Percentiles rank a stretch among this genome's conserved stretches.
These are phyloP conservation scores for Cercopithecus diana DNA, from an alignment of 2,797 vertebrate genomes.

Conservation along the genomic window DNA sequence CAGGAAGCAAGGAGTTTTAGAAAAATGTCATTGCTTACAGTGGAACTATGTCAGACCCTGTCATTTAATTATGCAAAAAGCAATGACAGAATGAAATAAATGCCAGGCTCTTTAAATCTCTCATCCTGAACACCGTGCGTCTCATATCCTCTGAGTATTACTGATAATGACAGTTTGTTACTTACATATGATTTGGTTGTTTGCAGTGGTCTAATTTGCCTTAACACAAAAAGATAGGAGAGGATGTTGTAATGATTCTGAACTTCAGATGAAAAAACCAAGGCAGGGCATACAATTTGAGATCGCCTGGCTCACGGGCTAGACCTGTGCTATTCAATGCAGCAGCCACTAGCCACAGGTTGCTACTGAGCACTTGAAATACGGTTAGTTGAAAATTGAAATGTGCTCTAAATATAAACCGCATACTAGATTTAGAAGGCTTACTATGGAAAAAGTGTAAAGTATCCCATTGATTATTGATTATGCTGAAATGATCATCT, in stretches of 20 bases:
- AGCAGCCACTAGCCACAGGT: rapidly evolving
- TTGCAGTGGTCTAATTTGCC: background rate
- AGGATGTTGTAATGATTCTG: background rate
- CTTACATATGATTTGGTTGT: background rate
- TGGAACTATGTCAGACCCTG: background rate
- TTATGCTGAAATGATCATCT: background rate
- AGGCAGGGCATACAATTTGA: background rate
- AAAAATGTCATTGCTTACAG: background rate
- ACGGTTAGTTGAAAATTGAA: background rate
- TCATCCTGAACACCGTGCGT: background rate
- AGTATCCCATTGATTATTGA: background rate
- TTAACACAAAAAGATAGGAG: background rate
- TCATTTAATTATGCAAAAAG: background rate
- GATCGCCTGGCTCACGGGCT: background rate
- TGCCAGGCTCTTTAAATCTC: background rate
- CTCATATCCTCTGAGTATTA: background rate
- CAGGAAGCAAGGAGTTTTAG: background rate
- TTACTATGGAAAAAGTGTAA: background rate
- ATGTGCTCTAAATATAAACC: background rate
- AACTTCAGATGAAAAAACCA: background rate
- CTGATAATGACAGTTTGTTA: background rate
- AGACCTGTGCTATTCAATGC: background rate
- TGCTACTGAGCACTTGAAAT: background rate
- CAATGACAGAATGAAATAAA: background rate
- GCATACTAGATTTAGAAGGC: background rate